phyloP scores from a whole-genome alignment of 2,888 invertebrate species.

The Acleris cristana region DNA sequence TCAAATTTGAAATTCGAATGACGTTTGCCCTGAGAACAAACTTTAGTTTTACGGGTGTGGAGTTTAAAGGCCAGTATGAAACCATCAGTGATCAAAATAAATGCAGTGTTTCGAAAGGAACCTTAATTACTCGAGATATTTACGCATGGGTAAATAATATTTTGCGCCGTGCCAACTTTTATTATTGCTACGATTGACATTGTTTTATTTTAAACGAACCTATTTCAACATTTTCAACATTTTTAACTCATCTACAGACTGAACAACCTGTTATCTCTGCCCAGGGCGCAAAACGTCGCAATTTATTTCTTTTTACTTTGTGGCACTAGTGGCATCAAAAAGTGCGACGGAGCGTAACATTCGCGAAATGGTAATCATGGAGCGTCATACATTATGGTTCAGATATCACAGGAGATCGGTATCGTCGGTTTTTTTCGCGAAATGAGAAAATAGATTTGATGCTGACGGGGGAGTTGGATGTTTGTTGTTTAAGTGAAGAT shows the following conservation, averaged over 20 bases:
- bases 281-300: constrained; percentile 54
- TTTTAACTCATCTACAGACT: neutral
- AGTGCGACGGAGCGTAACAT: constrained; percentile 76
- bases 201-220: neutral
- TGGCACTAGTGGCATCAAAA: constrained; percentile 69
- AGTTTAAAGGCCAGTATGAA: too few species aligned
- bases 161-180: too few species aligned
- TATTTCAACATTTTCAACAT: neutral
- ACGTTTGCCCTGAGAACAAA: neutral
- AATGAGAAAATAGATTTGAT: constrained; percentile 58
- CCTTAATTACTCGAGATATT: too few species aligned
- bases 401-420: constrained; percentile 72
- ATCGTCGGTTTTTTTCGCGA: constrained; percentile 64
- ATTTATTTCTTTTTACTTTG: constrained; percentile 64
- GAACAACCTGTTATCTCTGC: constrained; percentile 40
- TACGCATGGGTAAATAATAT: too few species aligned
- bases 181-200: neutral
- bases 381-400: constrained; percentile 78
- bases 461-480: constrained; percentile 27
- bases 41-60: neutral
- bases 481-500: constrained; percentile 10
- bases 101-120: too few species aligned
- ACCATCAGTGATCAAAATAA: too few species aligned
- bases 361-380: constrained; percentile 80
- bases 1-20: constrained; percentile 40